Evolutionary conservation across 2,888 invertebrate species (phyloP), one percentile per base, ranked within the genome.

Genomic region (Brachypalpus laphriformis): DNA sequence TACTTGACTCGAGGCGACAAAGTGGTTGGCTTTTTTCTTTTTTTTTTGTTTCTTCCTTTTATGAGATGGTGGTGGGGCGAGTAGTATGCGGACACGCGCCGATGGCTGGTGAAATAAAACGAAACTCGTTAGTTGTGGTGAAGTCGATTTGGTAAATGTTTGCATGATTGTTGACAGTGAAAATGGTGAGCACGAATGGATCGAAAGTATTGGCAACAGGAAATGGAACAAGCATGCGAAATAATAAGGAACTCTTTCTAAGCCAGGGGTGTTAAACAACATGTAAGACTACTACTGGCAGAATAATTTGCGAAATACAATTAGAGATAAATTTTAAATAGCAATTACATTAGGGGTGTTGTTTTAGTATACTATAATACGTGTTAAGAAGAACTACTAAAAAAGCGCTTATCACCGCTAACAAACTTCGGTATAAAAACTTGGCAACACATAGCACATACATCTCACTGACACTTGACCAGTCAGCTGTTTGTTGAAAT

Each of bases 1-100:
- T 68, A 40, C 31, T 20, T 18, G 31, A 8, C 25, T 45, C 7
- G 25, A 51, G 47, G 34, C 45, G 54, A 70, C 42, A 34, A 61
- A 70, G 59, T 6, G 11, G 25, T 51, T 59, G 49, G 34, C 16
- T 59, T 25, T 57, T 42, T n/a, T 31, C 16, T 6, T 25, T 37
- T 14, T 49, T 40, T 25, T 47, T 31, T 11, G 5, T 25, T 31
- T 6, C 7, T 37, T 37, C 20, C 22, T 3, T 22, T 51, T 14
- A 37, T 22, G 20, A 49, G 49, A 49, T 20, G 16, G 0, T 51
- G 31, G 49, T n/a, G 11, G 7, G 20, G 1, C 5, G 16, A 14
- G 14, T 4, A 34, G 31, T 25, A 22, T 37, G 16, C 22, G 9
- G 47, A 14, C 49, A 49, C 34, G 20, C 9, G 37, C 18, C 47